These are phyloP conservation scores for Drosophila aff. DNA, from an alignment of 1,140 invertebrate genomes.

Conservation along the genomic window DNA sequence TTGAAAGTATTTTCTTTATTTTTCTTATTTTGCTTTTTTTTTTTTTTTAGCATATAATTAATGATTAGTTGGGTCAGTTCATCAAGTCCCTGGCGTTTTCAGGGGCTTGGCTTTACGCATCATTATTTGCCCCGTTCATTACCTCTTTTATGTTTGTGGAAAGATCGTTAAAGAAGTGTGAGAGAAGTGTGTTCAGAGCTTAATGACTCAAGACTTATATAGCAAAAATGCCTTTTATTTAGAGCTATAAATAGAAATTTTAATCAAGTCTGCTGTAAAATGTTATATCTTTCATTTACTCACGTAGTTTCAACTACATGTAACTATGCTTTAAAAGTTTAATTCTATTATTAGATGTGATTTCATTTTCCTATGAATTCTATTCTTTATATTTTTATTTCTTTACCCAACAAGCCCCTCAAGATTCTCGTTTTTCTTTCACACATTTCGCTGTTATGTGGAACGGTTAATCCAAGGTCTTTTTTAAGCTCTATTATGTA, in stretches of 20 bases:
- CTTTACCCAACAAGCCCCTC: not conserved
- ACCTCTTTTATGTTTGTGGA: constrained; percentile 17
- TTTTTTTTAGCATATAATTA: constrained; percentile 62
- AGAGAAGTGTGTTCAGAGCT: constrained; percentile 19
- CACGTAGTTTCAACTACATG: not conserved
- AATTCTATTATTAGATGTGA: constrained; percentile 18
- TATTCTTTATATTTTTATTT: constrained; percentile 7
- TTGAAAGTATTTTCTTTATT: constrained; percentile 45
- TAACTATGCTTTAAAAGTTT: not conserved
- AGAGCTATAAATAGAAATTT: constrained; percentile 2
- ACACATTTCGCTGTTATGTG: constrained; percentile 44
- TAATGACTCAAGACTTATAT: constrained; percentile 22
- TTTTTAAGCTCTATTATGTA: constrained; percentile 42
- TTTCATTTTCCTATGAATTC: constrained; percentile 12
- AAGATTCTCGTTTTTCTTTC: constrained; percentile 23
- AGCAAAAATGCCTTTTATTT: not conserved
- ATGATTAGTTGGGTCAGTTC: constrained; percentile 64
- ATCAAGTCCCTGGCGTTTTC: constrained; percentile 45
- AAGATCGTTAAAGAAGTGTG: constrained; percentile 36
- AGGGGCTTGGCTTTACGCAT: constrained; percentile 47
- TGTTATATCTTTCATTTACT: not conserved
- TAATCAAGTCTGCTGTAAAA: not conserved
- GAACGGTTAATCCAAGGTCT: constrained; percentile 30
- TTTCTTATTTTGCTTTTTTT: not conserved
- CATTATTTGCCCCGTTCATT: constrained; percentile 51